Evolutionary conservation across 2,113 vertebrate species (phyloP).

Genomic region (Isurus oxyrinchus): DNA sequence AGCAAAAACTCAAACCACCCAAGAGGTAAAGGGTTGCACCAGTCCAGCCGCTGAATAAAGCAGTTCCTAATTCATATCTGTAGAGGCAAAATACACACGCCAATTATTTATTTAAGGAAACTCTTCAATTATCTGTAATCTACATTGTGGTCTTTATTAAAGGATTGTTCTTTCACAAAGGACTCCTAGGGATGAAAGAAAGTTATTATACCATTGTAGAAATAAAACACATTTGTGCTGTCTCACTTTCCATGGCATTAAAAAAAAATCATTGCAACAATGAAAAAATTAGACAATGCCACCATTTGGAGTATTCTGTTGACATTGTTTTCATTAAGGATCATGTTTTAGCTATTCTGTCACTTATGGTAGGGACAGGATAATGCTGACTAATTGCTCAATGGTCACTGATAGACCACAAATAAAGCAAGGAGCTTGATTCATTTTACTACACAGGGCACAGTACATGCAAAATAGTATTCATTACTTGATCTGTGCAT

Average conservation of each 20-base stretch:
- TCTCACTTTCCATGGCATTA: neutral
- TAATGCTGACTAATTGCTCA: neutral
- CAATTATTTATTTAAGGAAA: neutral
- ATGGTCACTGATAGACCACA: neutral
- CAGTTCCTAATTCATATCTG: constrained; percentile 88
- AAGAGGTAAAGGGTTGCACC: constrained; percentile 78
- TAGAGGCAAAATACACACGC: constrained; percentile 42
- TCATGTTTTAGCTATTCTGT: neutral
- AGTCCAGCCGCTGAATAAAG: constrained; percentile 87
- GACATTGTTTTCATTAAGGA: too few relatives aligned
- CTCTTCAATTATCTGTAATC: neutral
- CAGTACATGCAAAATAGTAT: neutral
- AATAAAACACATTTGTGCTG: neutral
- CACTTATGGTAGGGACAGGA: neutral
- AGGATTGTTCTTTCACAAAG: neutral
- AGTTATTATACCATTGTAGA: neutral
- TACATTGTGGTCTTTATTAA: neutral
- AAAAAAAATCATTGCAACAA: neutral
- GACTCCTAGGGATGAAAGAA: neutral
- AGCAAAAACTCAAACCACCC: constrained; percentile 74
- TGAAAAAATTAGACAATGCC: neutral
- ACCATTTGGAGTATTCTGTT: neutral
- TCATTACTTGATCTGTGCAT: neutral
- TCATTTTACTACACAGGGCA: neutral
- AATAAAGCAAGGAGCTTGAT: neutral